Evolutionary conservation across 2,888 invertebrate species (phyloP).

Genomic region (Hypena proboscidalis): DNA sequence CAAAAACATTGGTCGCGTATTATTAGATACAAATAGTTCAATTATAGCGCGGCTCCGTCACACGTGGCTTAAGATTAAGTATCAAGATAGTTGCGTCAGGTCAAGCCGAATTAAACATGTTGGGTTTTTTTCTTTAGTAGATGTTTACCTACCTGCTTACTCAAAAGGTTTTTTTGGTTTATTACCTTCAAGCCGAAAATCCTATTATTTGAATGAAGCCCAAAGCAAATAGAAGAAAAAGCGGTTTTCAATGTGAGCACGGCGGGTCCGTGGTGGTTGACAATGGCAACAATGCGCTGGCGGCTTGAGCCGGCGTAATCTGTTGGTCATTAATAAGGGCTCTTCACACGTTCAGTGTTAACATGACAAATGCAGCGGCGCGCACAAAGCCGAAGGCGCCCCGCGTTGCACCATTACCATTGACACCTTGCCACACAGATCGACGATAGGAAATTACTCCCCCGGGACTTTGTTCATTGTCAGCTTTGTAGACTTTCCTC

Average conservation of each 20-base stretch:
- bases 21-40: conserved; percentile 60
- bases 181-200: conserved; percentile 51
- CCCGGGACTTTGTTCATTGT: conserved; percentile 24
- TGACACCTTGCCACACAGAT: conserved; percentile 58
- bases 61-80: conserved; percentile 10
- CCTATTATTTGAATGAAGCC: conserved; percentile 62
- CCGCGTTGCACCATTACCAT: conserved; percentile 57
- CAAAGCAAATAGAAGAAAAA: conserved; percentile 63
- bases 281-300: conserved; percentile 64
- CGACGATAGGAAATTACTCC: conserved; percentile 28
- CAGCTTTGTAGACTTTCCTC: conserved; percentile 14
- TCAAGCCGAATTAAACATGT: conserved; percentile 20
- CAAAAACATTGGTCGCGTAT: conserved; percentile 57
- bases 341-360: conserved; percentile 82
- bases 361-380: conserved; percentile 79
- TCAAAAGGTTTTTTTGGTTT: conserved; percentile 44
- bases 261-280: conserved; percentile 45
- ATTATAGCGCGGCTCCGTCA: conserved; percentile 28
- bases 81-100: conserved; percentile 29
- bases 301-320: conserved; percentile 69
- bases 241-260: conserved; percentile 58
- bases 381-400: conserved; percentile 65
- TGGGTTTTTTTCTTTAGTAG: conserved; percentile 25
- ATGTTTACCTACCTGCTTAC: conserved; percentile 44
- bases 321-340: conserved; percentile 79